phyloP scores from a whole-genome alignment of 2,113 vertebrate genomes.

The Carettochelys insculpta region DNA sequence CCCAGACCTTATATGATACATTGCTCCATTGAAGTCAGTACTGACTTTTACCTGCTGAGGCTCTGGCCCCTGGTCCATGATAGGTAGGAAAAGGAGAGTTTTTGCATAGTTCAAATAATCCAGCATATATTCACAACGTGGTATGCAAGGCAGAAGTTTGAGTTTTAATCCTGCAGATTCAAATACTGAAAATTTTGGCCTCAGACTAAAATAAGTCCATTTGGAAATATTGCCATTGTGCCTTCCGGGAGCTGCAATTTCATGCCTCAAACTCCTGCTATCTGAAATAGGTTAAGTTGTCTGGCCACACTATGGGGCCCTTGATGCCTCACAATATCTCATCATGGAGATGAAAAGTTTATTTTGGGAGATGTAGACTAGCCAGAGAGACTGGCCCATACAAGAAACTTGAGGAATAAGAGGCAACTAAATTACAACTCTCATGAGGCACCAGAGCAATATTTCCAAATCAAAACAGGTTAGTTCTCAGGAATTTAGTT shows the following conservation, averaged over 20 bases:
- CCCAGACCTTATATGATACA: not conserved
- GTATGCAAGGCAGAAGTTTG: not conserved
- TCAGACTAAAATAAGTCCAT: not conserved
- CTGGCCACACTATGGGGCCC: not conserved
- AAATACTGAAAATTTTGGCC: not conserved
- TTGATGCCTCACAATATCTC: too few species aligned
- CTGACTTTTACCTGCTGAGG: too few species aligned
- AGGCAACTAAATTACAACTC: not conserved
- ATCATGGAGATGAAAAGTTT: not conserved
- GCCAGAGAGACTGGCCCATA: not conserved
- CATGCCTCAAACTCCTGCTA: not conserved
- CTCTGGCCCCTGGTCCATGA: too few species aligned
- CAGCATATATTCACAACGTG: not conserved
- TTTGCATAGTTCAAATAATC: too few species aligned
- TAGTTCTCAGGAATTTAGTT: rapidly evolving
- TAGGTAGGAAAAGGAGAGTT: too few species aligned
- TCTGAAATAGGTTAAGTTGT: not conserved
- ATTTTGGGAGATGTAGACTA: not conserved
- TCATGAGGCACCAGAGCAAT: not conserved
- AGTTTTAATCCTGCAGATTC: not conserved
- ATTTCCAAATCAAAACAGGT: not conserved
- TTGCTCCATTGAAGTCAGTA: not conserved
- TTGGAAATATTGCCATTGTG: not conserved
- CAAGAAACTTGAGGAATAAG: not conserved
- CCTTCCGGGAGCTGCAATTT: not conserved